Percentiles rank a stretch among this genome's conserved stretches.
These are phyloP conservation scores for Oenanthe melanoleuca DNA, from an alignment of 2,113 vertebrate genomes.

Conservation along the genomic window DNA sequence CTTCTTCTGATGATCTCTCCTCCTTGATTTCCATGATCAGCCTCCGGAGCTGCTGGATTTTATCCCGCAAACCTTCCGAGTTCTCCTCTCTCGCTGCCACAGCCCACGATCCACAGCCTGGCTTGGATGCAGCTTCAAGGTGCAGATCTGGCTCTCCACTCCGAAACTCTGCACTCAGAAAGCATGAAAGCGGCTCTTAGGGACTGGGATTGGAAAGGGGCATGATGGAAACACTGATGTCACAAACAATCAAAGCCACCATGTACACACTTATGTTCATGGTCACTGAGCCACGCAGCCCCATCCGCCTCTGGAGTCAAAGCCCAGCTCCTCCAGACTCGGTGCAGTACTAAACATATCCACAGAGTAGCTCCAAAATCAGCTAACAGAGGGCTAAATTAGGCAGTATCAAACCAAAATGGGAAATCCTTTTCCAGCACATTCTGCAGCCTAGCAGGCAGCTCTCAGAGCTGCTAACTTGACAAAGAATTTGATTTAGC, in stretches of 20 bases:
- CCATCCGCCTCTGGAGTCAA: neutral
- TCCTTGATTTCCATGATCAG: conserved; percentile 83
- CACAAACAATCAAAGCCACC: conserved; percentile 54
- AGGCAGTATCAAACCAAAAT: conserved; percentile 47
- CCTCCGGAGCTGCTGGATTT: conserved; percentile 37
- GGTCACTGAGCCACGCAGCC: neutral
- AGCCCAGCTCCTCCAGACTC: neutral
- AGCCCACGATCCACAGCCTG: conserved; percentile 34
- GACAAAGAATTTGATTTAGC: conserved; percentile 37
- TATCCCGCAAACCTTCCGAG: conserved; percentile 33
- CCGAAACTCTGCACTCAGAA: conserved; percentile 70
- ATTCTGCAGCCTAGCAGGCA: conserved; percentile 26
- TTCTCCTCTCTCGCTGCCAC: conserved; percentile 24
- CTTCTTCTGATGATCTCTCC: conserved; percentile 72
- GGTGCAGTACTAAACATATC: conserved; percentile 21
- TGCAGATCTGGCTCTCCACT: conserved; percentile 40
- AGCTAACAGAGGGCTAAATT: conserved; percentile 55
- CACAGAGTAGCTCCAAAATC: conserved; percentile 43
- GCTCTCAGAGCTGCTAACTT: conserved; percentile 12
- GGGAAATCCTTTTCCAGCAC: neutral
- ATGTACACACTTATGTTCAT: conserved; percentile 51
- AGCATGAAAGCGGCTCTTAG: conserved; percentile 36
- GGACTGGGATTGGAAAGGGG: neutral
- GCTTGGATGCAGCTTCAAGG: conserved; percentile 44
- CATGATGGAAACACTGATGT: conserved; percentile 65